Conservation (phyloP, 2,888 invertebrate species). For the Actias luna region DNA sequence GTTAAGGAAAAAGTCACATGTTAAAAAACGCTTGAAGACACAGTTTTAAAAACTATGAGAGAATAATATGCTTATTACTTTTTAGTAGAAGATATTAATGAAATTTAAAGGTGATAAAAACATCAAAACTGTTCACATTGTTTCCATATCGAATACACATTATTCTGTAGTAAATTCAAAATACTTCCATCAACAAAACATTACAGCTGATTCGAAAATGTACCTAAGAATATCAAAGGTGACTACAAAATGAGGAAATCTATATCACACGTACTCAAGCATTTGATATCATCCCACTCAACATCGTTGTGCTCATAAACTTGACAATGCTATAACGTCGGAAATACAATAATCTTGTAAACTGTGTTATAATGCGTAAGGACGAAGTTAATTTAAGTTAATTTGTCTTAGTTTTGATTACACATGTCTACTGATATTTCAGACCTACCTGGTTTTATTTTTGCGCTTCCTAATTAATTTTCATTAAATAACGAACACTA, state of each 20-base stretch:
- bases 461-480: background rate
- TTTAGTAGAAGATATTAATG: background rate
- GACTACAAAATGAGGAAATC: background rate
- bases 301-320: conserved; percentile 61
- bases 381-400: conserved; percentile 25
- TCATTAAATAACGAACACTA: background rate
- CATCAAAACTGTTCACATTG: background rate
- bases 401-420: conserved; percentile 13
- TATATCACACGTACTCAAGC: conserved; percentile 19
- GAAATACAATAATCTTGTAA: conserved; percentile 53
- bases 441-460: conserved; percentile 6
- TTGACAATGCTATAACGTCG: conserved; percentile 56
- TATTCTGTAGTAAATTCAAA: too few relatives aligned
- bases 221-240: background rate
- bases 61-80: too few relatives aligned
- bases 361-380: conserved; percentile 49
- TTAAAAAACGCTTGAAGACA: too few relatives aligned
- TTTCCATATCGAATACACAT: background rate
- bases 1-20: too few relatives aligned
- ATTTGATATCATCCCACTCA: conserved; percentile 45
- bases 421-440: conserved; percentile 16
- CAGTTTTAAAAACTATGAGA: too few relatives aligned
- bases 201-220: background rate
- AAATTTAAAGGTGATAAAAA: background rate
- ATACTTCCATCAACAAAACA: too few relatives aligned